These are phyloP conservation scores for Amia ocellicauda DNA, from an alignment of 2,113 vertebrate genomes.

Conservation along the genomic window DNA sequence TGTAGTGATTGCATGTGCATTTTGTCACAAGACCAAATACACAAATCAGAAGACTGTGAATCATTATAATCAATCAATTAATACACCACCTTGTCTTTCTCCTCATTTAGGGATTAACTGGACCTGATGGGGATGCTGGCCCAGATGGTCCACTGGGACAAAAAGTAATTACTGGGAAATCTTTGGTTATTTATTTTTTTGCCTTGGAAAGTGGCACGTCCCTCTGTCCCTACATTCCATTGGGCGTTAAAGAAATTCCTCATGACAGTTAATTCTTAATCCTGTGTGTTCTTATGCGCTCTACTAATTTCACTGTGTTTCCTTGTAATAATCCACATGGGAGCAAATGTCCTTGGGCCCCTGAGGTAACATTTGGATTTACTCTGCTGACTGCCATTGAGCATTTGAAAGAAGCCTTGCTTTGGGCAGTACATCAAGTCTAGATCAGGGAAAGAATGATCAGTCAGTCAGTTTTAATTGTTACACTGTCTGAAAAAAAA, in stretches of 20 bases:
- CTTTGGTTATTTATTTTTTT: conserved; percentile 42
- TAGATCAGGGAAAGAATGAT: too few relatives aligned
- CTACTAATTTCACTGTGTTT: not conserved
- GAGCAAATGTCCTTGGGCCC: too few relatives aligned
- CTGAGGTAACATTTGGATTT: not conserved
- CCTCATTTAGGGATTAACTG: conserved; percentile 81
- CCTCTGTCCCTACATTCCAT: conserved; percentile 33
- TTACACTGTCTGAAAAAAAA: too few relatives aligned
- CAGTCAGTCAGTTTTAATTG: too few relatives aligned
- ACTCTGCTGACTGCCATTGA: too few relatives aligned
- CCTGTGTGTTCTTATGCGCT: conserved; percentile 39
- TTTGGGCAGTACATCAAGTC: too few relatives aligned
- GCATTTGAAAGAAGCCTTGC: too few relatives aligned
- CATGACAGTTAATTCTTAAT: conserved; percentile 65
- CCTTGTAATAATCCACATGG: conserved; percentile 49
- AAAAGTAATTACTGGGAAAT: conserved; percentile 72
- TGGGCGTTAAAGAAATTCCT: conserved; percentile 52
- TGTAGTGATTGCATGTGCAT: too few relatives aligned
- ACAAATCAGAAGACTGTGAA: too few relatives aligned
- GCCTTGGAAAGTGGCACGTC: conserved; percentile 42
- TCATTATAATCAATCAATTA: conserved; percentile 33
- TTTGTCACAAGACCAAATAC: too few relatives aligned
- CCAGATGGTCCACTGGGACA: conserved; percentile 78
- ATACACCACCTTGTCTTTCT: conserved; percentile 28
- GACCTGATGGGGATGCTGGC: conserved; percentile 81